Conservation (phyloP, 2,888 invertebrate species). For the Parnassius glacialis region DNA sequence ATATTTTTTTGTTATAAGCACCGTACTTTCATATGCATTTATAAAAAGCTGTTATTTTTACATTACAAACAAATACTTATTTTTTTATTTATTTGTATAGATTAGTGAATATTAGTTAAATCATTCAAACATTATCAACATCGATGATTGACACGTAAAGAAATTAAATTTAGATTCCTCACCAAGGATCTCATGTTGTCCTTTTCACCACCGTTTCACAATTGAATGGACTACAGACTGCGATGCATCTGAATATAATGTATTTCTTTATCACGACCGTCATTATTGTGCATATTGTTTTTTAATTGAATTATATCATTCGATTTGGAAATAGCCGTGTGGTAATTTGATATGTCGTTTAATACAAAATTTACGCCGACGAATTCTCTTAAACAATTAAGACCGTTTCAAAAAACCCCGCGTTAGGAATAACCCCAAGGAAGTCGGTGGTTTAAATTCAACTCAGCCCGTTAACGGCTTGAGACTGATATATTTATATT, state of each 20-base stretch:
- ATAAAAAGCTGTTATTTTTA: too few species aligned
- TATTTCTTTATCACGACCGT: not conserved
- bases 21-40: too few species aligned
- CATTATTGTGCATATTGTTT: not conserved
- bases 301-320: not conserved
- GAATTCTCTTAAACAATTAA: not conserved
- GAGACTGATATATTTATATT: too few species aligned
- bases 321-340: conserved; percentile 12
- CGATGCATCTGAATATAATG: not conserved
- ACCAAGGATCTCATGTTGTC: not conserved
- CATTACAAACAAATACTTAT: too few species aligned
- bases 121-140: too few species aligned
- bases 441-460: too few species aligned
- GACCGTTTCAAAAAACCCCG: not conserved
- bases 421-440: too few species aligned
- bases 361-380: not conserved
- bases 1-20: too few species aligned
- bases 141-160: too few species aligned
- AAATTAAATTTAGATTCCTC: not conserved
- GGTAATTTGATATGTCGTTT: conserved; percentile 2
- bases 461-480: too few species aligned
- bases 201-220: not conserved
- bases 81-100: too few species aligned
- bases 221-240: not conserved
- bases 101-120: too few species aligned